phyloP scores from a whole-genome alignment of 2,888 invertebrate genomes.

The Proisotoma minuta region DNA sequence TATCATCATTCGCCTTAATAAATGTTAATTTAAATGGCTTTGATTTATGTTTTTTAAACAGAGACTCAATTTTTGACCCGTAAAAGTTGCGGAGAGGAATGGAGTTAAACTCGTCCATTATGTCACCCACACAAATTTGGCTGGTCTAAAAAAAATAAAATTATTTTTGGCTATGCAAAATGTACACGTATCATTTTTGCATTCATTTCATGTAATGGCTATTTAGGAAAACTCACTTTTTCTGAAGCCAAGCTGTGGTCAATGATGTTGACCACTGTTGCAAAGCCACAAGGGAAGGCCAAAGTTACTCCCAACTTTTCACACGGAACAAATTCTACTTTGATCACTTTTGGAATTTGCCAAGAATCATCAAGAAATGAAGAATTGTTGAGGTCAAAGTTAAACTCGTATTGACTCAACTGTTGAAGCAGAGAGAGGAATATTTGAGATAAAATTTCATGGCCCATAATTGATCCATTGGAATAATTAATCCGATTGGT shows the following conservation, averaged over 20 bases:
- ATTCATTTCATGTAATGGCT: background rate
- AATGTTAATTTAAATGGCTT: slow-evolving; percentile 55
- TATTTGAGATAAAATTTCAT: slow-evolving; percentile 61
- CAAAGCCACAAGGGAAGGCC: slow-evolving; percentile 58
- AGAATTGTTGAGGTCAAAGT: slow-evolving; percentile 57
- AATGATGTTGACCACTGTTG: slow-evolving; percentile 58
- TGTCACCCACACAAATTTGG: slow-evolving; percentile 61
- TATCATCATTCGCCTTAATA: slow-evolving; percentile 54
- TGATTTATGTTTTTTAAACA: slow-evolving; percentile 54
- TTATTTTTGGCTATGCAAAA: slow-evolving; percentile 6
- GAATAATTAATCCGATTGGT: slow-evolving; percentile 36
- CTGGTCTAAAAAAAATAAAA: slow-evolving; percentile 51
- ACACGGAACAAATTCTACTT: slow-evolving; percentile 62
- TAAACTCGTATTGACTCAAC: slow-evolving; percentile 55
- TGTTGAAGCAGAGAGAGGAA: slow-evolving; percentile 58
- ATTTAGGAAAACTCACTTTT: slow-evolving; percentile 55
- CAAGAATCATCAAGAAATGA: slow-evolving; percentile 62
- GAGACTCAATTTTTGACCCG: slow-evolving; percentile 54
- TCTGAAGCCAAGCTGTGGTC: slow-evolving; percentile 62
- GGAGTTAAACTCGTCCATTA: slow-evolving; percentile 62
- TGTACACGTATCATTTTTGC: background rate
- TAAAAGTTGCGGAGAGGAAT: slow-evolving; percentile 53
- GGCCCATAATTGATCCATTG: slow-evolving; percentile 51
- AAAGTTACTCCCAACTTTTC: slow-evolving; percentile 57
- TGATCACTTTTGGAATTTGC: slow-evolving; percentile 57